Percentiles rank a stretch among this genome's conserved stretches.
Evolutionary conservation across 2,113 vertebrate species (phyloP).

Genomic region (Hemiscyllium ocellatum): DNA sequence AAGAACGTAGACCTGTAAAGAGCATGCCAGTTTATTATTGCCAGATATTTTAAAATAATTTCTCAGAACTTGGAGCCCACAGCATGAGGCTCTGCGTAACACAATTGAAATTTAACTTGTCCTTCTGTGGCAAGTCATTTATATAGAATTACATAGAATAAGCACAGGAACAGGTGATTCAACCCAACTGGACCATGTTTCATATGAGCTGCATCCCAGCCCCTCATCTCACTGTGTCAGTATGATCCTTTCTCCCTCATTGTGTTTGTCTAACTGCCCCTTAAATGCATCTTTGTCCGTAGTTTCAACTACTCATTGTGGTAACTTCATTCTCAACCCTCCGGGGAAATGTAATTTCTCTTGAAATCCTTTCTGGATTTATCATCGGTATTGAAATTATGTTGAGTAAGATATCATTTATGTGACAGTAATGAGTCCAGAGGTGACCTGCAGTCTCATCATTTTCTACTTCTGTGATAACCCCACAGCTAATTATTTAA

Average conservation of each 20-base stretch:
- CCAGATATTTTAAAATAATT: not conserved
- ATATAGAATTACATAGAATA: not conserved
- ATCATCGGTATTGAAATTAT: not conserved
- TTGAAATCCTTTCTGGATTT: not conserved
- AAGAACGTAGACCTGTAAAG: not conserved
- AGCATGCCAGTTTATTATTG: not conserved
- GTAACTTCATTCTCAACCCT: not conserved
- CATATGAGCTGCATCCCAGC: not conserved
- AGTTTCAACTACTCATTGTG: not conserved
- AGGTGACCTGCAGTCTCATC: not conserved
- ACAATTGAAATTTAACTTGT: not conserved
- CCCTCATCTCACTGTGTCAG: not conserved
- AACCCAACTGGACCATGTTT: not conserved
- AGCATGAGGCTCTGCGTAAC: not conserved
- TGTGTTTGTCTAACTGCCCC: not conserved
- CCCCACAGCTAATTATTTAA: not conserved
- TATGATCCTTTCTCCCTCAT: not conserved
- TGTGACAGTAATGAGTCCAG: not conserved
- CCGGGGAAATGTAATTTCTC: not conserved
- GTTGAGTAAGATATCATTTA: not conserved
- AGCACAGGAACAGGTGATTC: not conserved
- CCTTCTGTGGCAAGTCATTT: not conserved
- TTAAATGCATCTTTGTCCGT: not conserved
- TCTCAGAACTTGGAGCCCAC: not conserved
- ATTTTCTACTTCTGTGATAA: not conserved